Base-by-base conservation (phyloP, 2,113 vertebrate species). In the Litocranius walleri region DNA sequence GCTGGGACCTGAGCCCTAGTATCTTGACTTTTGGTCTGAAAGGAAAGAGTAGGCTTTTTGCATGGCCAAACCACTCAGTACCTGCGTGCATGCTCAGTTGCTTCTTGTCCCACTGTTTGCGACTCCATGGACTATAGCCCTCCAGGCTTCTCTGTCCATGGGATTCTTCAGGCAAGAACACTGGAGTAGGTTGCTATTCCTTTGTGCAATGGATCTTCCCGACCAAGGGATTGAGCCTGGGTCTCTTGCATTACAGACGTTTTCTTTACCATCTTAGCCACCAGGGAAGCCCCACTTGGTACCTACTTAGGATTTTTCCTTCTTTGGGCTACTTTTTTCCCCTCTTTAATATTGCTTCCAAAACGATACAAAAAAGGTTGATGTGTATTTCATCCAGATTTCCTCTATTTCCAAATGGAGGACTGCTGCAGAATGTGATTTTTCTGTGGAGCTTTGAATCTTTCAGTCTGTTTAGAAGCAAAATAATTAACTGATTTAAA, bases 401-500 rank as follows among this genome's bases (percentile, higher is more conserved):
- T 85, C 43, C 9, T 40, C 17, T 92, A 9, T 94, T 97, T 96
- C 71, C 52, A 96, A 88, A 81, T 4, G 9, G 50, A 80, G 15
- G 16, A 45, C 4, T 59, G 12, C 7, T 74, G 45, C 6, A 74
- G 40, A 57, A 74, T 48, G 40, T 64, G 57, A 67, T 94, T 92
- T 95, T 93, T 87, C 30, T 13, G 23, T 56, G n/a, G n/a, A n/a
- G 21, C 21, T n/a, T 81, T 88, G 50, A 91, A 86, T 90, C 13
- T 48, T 90, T 77, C 25, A 45, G 23, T 88, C 87, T 84, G 88
- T 88, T 94, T 89, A 90, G 50, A 86, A 96, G 57, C 56, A 91
- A 90, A 97, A 74, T 88, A n/a, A 96, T 94, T 95, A n/a, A 96
- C 19, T 61, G 64, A 87, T 86, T 90, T 96, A 74, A 97, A 96